Evolutionary conservation across 2,888 invertebrate genomes (phyloP), one percentile per base, ranked within the genome.

Genomic region (Boloria selene): DNA sequence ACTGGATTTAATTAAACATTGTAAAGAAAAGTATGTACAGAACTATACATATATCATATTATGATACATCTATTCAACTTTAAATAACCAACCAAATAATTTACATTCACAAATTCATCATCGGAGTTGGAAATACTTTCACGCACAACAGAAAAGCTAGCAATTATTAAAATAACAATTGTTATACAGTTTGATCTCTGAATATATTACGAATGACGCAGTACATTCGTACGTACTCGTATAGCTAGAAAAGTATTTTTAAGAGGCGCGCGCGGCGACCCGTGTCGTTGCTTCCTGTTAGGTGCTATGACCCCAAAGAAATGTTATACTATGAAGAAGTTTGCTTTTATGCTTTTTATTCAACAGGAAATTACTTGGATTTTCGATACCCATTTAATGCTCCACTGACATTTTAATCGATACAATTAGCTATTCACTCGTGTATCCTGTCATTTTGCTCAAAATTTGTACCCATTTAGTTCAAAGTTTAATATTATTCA

Each of bases 301-400:
- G 91, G 92, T 91, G 90, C 91, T 90, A 89, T 90, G 92, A 91
- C 91, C 91, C 88, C 90, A 76, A 86, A 88, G 88, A 90, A 90
- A 88, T 89, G 86, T 85, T 83, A 79, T 83, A 81, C 81, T 79
- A 72, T 70, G 59, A 72, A 80, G 83, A 86, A 84, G 84, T 83
- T 83, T 60, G 63, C 66, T 80, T 84, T 82, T 80, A 79, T 76
- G 79, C 78, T 82, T 83, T 82, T 87, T 87, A 87, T 86, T 85
- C 81, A 82, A 86, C 90, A 90, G 90, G 90, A 90, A 90, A 90
- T 90, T 90, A 81, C 83, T 83, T 80, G 83, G 83, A 85, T 85
- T 84, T 73, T 79, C 72, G 76, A 74, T 74, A 77, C 79, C 80
- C 84, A 86, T 89, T 90, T 90, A 82, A 90, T 84, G 90, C 86